A percentile compares a stretch with the other conserved stretches of the same genome.
Conservation (phyloP, 2,797 vertebrate species). For the Epinephelus malabaricus region DNA sequence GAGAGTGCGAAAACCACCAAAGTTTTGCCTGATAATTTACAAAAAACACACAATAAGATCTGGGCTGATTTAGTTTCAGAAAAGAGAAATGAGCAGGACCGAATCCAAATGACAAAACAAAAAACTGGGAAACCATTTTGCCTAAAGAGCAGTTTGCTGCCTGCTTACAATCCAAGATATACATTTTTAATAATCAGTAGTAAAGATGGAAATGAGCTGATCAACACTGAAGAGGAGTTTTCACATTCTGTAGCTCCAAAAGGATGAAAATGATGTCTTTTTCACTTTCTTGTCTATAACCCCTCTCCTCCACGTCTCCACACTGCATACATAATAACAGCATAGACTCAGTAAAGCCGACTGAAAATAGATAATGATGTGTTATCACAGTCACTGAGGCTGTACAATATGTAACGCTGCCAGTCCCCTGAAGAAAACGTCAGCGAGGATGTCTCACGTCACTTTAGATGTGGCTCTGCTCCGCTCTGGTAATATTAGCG, state of each 20-base stretch:
- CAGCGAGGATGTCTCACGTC: slow-evolving; percentile 54
- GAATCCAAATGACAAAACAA: slow-evolving; percentile 14
- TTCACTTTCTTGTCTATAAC: slow-evolving; percentile 35
- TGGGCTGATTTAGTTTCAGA: background rate
- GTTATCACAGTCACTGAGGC: slow-evolving; percentile 62
- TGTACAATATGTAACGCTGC: slow-evolving; percentile 42
- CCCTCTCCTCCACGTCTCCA: slow-evolving; percentile 36
- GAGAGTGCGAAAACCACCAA: background rate
- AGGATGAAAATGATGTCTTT: slow-evolving; percentile 13
- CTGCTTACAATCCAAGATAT: slow-evolving; percentile 7
- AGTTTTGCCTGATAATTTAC: slow-evolving; percentile 18
- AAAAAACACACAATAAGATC: slow-evolving; percentile 12
- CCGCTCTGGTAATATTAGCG: slow-evolving; percentile 48
- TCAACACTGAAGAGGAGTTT: slow-evolving; percentile 1
- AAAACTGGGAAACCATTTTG: background rate
- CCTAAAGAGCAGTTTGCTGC: background rate
- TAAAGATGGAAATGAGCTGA: slow-evolving; percentile 20
- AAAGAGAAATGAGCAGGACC: background rate
- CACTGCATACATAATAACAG: slow-evolving; percentile 64
- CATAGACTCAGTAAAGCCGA: slow-evolving; percentile 36
- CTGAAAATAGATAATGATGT: slow-evolving; percentile 76
- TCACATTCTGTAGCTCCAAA: background rate
- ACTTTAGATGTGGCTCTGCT: slow-evolving; percentile 24
- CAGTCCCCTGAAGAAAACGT: slow-evolving; percentile 35
- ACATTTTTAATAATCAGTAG: slow-evolving; percentile 5